Base-by-base conservation (phyloP, 2,797 vertebrate species). In the Pseudochirops cupreus region DNA sequence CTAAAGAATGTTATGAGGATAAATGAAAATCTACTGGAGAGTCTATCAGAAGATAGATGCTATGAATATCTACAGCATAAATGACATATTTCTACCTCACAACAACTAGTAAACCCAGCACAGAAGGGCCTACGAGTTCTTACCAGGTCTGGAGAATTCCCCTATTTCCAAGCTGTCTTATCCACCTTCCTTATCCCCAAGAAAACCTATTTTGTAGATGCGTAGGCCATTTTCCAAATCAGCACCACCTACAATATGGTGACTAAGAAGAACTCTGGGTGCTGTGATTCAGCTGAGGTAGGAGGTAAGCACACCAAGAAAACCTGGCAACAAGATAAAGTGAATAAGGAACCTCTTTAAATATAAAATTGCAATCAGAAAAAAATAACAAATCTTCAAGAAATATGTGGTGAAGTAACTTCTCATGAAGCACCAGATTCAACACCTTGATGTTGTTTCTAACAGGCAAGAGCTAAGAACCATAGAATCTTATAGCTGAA, bases 21-120 rank as follows among this genome's bases (percentile, higher is more conserved):
- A 94, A 94, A 33, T 59, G 67, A 95, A 82, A 82, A 82, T 82
- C 16, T 82, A 3, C 39, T 46, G 21, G 74, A 56, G 56, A 46
- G 9, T 18, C 18, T 82, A 46, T 82, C 39, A 16, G 18, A 82
- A 82, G 67, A 82, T 24, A 82, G 29, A 82, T 10, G 1, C 0
- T 82, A 82, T 82, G 18, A 39, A 82, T 82, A 82, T 82, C 39
- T 82, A 82, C 9, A n/a, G 2, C 24, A 24, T 82, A 46, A 46
- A 39, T 74, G 10, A 31, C 46, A 91, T 50, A 95, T 33, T 87
- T 92, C 53, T 28, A 53, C n/a, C 91, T 74, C n/a, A 94, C 54
- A 31, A 94, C 56, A 95, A 46, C 92, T 56, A 91, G 28, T 53
- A 93, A 93, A 93, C 56, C 29, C 7, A 11, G 50, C 50, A 96